Evolutionary conservation across 2,113 vertebrate genomes (phyloP).

Genomic region (Epinephelus lanceolatus): DNA sequence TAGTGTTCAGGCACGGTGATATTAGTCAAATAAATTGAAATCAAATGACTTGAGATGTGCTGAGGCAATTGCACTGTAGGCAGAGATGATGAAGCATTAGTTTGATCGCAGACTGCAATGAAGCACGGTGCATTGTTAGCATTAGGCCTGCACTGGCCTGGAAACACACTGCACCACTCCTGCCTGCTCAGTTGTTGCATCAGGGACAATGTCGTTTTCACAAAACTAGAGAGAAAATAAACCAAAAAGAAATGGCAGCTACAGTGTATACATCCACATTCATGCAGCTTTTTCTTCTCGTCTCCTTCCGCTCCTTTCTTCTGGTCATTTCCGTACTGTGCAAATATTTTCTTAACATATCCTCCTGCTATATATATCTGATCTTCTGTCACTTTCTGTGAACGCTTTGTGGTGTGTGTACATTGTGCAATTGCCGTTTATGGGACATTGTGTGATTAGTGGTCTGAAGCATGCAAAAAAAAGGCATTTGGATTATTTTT

Average conservation of each 20-base stretch:
- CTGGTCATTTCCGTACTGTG: constrained; percentile 23
- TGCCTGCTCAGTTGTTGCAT: neutral
- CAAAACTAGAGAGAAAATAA: constrained; percentile 38
- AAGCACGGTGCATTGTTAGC: neutral
- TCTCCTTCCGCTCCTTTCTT: constrained; percentile 25
- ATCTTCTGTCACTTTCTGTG: constrained; percentile 45
- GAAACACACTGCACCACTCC: constrained; percentile 1
- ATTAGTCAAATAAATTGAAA: constrained; percentile 33
- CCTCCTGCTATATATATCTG: constrained; percentile 46
- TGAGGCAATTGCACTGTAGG: neutral
- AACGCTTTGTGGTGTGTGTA: constrained; percentile 27
- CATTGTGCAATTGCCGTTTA: constrained; percentile 39
- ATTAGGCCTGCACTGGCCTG: neutral
- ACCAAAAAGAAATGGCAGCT: constrained; percentile 21
- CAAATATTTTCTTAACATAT: constrained; percentile 49
- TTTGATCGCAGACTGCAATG: constrained; percentile 12
- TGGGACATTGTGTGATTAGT: constrained; percentile 45
- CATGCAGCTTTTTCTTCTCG: constrained; percentile 19
- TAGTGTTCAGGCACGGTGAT: constrained; percentile 1
- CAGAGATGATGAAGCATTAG: neutral
- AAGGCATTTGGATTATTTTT: constrained; percentile 43
- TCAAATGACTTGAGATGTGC: constrained; percentile 31
- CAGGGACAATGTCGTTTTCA: neutral
- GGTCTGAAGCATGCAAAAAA: constrained; percentile 37
- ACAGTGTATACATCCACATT: constrained; percentile 39